Evolutionary conservation across 2,797 vertebrate genomes (phyloP).

Genomic region (Carduelis carduelis): DNA sequence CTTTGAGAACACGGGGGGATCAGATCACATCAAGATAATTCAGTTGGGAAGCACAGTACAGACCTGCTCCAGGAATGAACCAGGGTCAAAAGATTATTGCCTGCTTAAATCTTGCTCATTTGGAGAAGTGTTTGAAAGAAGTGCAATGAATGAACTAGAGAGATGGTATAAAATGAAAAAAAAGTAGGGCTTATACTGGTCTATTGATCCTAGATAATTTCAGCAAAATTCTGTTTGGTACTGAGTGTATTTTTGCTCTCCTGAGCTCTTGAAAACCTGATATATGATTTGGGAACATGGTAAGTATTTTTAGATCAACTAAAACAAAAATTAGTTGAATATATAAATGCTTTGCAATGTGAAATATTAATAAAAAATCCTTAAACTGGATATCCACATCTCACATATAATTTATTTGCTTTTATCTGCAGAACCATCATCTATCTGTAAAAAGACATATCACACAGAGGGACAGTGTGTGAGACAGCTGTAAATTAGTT

Average conservation of each 20-base stretch:
- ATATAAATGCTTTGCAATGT: background rate
- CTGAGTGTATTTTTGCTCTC: background rate
- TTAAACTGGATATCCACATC: background rate
- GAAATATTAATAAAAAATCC: background rate
- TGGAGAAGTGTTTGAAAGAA: background rate
- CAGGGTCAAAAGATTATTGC: background rate
- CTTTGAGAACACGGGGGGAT: background rate
- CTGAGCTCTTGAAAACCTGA: background rate
- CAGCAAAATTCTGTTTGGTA: background rate
- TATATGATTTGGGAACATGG: background rate
- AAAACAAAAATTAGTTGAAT: background rate
- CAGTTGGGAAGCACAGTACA: background rate
- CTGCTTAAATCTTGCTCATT: background rate
- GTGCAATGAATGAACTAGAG: background rate
- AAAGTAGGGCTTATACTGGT: background rate
- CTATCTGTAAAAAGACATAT: background rate
- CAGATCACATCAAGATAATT: background rate
- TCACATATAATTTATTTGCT: background rate
- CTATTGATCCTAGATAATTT: background rate
- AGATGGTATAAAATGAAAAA: background rate
- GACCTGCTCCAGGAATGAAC: background rate
- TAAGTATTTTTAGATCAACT: background rate
- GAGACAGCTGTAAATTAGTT: background rate
- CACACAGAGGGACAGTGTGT: background rate
- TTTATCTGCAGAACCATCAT: background rate